phyloP scores from a whole-genome alignment of 2,113 vertebrate species.

The Fulica atra region DNA sequence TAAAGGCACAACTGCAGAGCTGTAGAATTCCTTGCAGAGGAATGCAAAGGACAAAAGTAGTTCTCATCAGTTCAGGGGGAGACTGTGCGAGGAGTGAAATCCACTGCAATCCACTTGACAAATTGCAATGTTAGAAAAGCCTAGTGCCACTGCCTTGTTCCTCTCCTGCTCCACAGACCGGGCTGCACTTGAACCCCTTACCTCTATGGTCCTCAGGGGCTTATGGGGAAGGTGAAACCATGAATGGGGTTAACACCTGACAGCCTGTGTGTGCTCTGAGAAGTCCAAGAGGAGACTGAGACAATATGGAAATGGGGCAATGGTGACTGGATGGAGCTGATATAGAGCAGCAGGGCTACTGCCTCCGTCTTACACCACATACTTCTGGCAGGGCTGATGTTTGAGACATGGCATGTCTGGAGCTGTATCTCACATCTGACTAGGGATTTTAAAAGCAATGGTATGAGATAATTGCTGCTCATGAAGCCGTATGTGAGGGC shows the following conservation, averaged over 20 bases:
- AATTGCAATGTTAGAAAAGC: neutral
- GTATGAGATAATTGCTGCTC: slow-evolving; percentile 31
- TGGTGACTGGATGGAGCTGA: neutral
- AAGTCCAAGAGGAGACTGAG: neutral
- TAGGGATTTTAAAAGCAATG: slow-evolving; percentile 32
- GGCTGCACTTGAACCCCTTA: neutral
- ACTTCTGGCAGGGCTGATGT: neutral
- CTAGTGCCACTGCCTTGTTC: neutral
- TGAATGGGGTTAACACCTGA: neutral
- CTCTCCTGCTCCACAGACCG: neutral
- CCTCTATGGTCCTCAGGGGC: neutral
- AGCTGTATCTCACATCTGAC: slow-evolving; percentile 19
- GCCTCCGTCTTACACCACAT: neutral
- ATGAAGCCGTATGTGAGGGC: neutral
- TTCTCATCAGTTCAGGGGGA: neutral
- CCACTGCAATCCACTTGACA: neutral
- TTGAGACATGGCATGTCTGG: slow-evolving; percentile 8
- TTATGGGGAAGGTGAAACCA: neutral
- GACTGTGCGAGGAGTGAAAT: neutral
- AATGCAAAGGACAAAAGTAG: neutral
- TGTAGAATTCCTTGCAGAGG: neutral
- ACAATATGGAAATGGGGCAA: neutral
- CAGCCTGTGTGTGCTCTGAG: neutral
- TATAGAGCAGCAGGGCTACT: neutral
- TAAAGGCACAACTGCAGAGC: neutral